Evolutionary conservation across 2,888 invertebrate genomes (phyloP).

Genomic region (Drosophila pegasa): DNA sequence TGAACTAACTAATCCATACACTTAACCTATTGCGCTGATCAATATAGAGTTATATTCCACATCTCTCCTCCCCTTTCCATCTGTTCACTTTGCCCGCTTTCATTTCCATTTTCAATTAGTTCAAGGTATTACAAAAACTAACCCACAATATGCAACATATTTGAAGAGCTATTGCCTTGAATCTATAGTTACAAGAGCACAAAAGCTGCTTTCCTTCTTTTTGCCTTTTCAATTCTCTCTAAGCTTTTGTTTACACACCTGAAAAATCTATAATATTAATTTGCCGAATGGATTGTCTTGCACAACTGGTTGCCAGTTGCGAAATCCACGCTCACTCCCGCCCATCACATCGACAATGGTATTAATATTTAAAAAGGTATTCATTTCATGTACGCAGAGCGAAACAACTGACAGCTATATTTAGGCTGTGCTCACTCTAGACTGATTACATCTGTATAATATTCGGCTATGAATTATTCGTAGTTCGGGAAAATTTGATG

Average conservation of each 20-base stretch:
- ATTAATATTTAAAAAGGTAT: slow-evolving; percentile 5
- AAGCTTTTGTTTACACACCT: neutral
- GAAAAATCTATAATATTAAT: slow-evolving; percentile 2
- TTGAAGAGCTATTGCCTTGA: neutral
- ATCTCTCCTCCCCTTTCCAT: neutral
- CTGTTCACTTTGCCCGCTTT: neutral
- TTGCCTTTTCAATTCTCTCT: neutral
- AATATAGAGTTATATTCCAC: neutral
- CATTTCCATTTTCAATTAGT: neutral
- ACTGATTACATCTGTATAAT: neutral
- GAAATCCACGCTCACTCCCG: neutral
- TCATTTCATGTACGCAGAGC: neutral
- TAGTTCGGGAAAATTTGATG: neutral
- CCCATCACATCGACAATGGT: neutral
- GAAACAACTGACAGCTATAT: neutral
- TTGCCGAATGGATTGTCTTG: neutral
- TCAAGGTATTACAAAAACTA: neutral
- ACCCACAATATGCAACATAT: neutral
- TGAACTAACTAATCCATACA: no score
- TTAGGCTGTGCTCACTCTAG: no score
- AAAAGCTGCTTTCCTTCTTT: neutral
- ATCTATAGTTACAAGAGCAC: neutral
- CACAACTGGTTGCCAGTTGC: neutral
- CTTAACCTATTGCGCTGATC: neutral
- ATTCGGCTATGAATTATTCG: neutral